A percentile compares a stretch with the other conserved stretches of the same genome.
phyloP scores from a whole-genome alignment of 2,797 vertebrate species.

The Macroramphosus scolopax region DNA sequence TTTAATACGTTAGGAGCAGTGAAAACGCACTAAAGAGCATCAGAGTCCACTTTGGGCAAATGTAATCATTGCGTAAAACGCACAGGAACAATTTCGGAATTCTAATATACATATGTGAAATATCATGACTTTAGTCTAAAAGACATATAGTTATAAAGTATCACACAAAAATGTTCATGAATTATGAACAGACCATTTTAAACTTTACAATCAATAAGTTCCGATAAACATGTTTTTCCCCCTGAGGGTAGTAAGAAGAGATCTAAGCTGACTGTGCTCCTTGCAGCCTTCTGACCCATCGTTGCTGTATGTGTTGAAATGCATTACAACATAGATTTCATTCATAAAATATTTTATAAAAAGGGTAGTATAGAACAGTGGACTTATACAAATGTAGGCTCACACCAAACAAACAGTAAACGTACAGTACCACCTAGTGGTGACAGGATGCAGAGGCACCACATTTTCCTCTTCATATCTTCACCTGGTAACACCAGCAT shows the following conservation, averaged over 20 bases:
- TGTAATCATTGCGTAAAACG: no score
- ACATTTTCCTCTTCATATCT: no score
- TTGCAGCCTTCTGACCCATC: no score
- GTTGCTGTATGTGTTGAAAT: no score
- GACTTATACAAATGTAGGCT: not conserved
- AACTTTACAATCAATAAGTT: not conserved
- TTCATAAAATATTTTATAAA: slow-evolving; percentile 14
- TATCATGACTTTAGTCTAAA: no score
- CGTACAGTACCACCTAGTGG: slow-evolving; percentile 46
- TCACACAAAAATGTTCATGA: slow-evolving; percentile 35
- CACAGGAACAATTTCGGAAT: no score
- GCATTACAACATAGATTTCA: slow-evolving; percentile 5
- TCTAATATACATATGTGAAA: no score
- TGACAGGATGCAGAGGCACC: not conserved
- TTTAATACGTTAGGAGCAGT: no score
- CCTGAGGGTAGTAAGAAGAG: no score
- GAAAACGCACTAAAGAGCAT: not conserved
- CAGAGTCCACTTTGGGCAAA: not conserved
- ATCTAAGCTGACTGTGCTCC: not conserved
- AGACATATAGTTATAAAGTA: no score
- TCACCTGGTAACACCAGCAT: no score
- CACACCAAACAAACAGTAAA: not conserved
- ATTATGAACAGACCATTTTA: slow-evolving; percentile 14
- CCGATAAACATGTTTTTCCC: not conserved
- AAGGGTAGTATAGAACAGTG: not conserved